Base-by-base conservation (phyloP, 1,140 invertebrate species). In the Nebria ingens region DNA sequence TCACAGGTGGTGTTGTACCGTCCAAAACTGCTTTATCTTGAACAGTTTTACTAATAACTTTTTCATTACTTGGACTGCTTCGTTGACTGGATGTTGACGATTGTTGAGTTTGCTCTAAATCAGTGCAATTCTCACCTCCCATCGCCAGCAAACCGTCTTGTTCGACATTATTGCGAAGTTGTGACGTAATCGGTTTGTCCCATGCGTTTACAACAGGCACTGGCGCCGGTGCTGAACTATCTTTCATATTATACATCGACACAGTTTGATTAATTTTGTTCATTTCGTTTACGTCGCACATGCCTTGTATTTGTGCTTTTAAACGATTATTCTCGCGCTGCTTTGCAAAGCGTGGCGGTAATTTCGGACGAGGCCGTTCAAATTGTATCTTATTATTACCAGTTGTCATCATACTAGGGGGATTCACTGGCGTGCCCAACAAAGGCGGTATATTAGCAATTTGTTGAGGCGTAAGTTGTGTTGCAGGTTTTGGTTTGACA, bases 271-370 rank as follows among this genome's bases (percentile, higher is more conserved):
- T 73, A 6, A 72, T 61, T 59, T 74, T 74, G 60, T 71, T 68
- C 59, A 72, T 67, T 20, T 77, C 75, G 13, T 66, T 65, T 2
- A 71, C 62, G 19, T 78, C 75, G 20, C 56, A 64, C 15, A 55
- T 54, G 20, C 57, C 62, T 55, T 73, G 71, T 57, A 71, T 67
- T 51, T 72, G 71, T 2, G 72, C 68, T 58, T 74, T 71, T 53
- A 71, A 59, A 21, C 71, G 65, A 56, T 76, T 78, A 19, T 75
- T 72, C 60, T 83, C 75, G 42, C 80, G 76, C 66, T 87, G 84
- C 64, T 87, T 89, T n/a, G 83, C 86, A 62, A 93, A 83, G 40
- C 90, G 77, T 0, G 90, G 90, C 1, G 89, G 83, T 9, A 92
- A 70, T 60, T 73, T 61, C 61, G 78, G 74, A 12, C 76, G 70